Base-by-base conservation (phyloP, 2,113 vertebrate genomes). In the Cyrtonyx montezumae region DNA sequence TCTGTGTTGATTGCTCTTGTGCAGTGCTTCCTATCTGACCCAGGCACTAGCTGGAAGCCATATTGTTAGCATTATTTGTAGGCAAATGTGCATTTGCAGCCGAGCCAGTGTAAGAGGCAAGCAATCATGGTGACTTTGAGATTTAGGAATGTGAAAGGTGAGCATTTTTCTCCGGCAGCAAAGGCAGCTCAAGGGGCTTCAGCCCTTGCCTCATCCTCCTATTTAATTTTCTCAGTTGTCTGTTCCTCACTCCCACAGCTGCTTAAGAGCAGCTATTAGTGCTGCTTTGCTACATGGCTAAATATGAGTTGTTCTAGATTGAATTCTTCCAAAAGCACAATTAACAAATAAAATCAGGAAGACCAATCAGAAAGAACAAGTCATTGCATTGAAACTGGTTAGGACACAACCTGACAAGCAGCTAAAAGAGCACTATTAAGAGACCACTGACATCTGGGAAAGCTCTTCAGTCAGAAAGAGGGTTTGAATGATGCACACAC, bases 1-100 rank as follows among this genome's bases (percentile, higher is more conserved):
- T 96, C 96, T 95, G 93, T 91, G 90, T 92, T 90, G 96, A 96
- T 95, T 95, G 87, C 91, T 93, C 90, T 95, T 93, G 83, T 65
- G 79, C 65, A 0, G 9, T 93, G 88, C 85, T 93, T 94, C 82
- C 82, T 71, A 79, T 95, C 91, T 86, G 95, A 85, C 91, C 91
- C 7, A 76, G 84, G 23, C 91, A 56, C 87, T 87, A 55, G 9
- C 93, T 94, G 69, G 94, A 49, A 95, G 91, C 90, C 73, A 42
- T 86, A 23, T 9, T 81, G 87, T 77, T 73, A 62, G 32, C 25
- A 9, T 58, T 90, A 59, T 91, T 88, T 91, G 93, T 46, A 84
- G 90, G 92, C 88, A 91, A 90, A 95, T 30, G 49, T 59, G 90
- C 74, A 42, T 63, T 87, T 69, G 88, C 6, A 0, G 85, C 87